A percentile compares a stretch with the other conserved stretches of the same genome.
phyloP scores from a whole-genome alignment of 2,113 vertebrate species.

The Melanostigma gelatinosum region DNA sequence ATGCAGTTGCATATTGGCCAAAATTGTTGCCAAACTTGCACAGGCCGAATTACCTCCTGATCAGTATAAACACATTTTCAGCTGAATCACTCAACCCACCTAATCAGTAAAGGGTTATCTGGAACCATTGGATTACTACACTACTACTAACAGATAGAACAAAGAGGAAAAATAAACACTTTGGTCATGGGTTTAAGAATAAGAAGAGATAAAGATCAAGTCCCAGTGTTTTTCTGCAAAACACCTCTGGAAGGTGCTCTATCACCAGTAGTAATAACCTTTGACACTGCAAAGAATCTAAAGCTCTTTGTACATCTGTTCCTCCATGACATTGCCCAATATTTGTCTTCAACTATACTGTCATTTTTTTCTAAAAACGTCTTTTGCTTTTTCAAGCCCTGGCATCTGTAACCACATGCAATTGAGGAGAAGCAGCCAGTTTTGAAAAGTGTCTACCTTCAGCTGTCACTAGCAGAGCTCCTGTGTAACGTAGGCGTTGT shows the following conservation, averaged over 20 bases:
- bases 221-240: slow-evolving; percentile 6
- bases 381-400: neutral
- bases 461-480: neutral
- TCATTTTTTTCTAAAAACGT: neutral
- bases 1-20: neutral
- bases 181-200: neutral
- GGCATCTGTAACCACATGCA: neutral
- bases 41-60: neutral
- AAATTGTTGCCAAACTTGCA: slow-evolving; percentile 3
- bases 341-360: neutral
- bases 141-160: neutral
- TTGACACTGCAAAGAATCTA: slow-evolving; percentile 2
- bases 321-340: neutral
- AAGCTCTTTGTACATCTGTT: neutral
- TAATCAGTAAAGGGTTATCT: neutral
- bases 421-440: neutral
- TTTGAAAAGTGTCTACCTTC: neutral
- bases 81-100: neutral
- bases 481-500: slow-evolving; percentile 9
- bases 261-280: neutral
- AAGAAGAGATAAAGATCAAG: neutral
- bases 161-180: neutral
- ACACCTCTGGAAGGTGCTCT: neutral
- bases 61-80: neutral
- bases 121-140: neutral